phyloP scores from a whole-genome alignment of 1,140 invertebrate genomes.

The Glomeris maerens region DNA sequence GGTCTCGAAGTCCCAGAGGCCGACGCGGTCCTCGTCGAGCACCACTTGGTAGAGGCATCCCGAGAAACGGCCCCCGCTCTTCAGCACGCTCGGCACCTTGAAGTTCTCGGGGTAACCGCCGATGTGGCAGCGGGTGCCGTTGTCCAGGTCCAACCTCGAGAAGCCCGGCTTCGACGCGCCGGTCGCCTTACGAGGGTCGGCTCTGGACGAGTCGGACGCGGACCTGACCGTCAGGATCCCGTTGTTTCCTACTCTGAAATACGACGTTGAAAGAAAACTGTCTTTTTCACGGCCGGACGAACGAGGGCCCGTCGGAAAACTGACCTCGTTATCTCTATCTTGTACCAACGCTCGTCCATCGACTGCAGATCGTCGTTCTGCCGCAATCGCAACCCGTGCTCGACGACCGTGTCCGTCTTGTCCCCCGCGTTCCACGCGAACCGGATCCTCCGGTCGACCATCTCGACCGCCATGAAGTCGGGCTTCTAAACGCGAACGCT shows the following conservation, averaged over 20 bases:
- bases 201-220: constrained; percentile 14
- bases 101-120: constrained; percentile 21
- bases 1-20: constrained; percentile 74
- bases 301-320: no score
- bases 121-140: constrained; percentile 21
- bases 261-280: no score
- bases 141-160: constrained; percentile 22
- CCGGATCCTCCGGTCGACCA: constrained; percentile 54
- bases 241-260: constrained; percentile 26
- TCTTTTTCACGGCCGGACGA: no score
- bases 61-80: no score
- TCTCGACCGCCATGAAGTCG: constrained; percentile 65
- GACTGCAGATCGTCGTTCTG: constrained; percentile 38
- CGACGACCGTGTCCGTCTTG: constrained; percentile 38
- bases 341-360: constrained; percentile 55
- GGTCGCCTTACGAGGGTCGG: constrained; percentile 16
- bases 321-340: constrained; percentile 49
- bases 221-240: constrained; percentile 25
- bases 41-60: constrained; percentile 65
- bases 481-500: constrained; percentile 20
- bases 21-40: constrained; percentile 59
- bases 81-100: no score
- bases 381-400: constrained; percentile 41
- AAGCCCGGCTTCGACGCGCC: constrained; percentile 19
- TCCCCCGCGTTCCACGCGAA: constrained; percentile 64